These are phyloP conservation scores for Meganola albula DNA, from an alignment of 2,888 invertebrate genomes.

Conservation along the genomic window DNA sequence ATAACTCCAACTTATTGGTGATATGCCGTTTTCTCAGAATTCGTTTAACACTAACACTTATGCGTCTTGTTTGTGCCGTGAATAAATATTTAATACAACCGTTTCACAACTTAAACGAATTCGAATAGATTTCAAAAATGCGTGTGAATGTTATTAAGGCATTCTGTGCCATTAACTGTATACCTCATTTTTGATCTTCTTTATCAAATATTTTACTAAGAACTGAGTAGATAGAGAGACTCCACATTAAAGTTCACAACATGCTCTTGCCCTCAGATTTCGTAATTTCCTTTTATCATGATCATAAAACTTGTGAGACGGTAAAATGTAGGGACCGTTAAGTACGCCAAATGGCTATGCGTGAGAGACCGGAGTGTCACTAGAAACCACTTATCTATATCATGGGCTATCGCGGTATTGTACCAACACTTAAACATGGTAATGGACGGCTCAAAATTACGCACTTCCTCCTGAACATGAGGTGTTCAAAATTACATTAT, in stretches of 20 bases:
- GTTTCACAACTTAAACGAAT: too few relatives aligned
- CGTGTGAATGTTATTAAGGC: too few relatives aligned
- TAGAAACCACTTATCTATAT: constrained; percentile 29
- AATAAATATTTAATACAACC: constrained; percentile 3
- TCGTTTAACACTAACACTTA: constrained; percentile 5
- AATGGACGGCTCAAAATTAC: constrained; percentile 23
- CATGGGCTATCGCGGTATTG: constrained; percentile 21
- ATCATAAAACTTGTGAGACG: background rate
- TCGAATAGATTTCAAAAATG: too few relatives aligned
- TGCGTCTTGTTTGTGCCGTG: constrained; percentile 3
- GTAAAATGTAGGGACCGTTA: constrained; percentile 7
- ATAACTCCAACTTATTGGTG: constrained; percentile 6
- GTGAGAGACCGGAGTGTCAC: constrained; percentile 22
- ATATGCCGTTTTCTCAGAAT: constrained; percentile 3
- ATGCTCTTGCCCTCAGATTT: background rate
- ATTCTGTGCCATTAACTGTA: too few relatives aligned
- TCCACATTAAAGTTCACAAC: too few relatives aligned
- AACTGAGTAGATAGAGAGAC: too few relatives aligned
- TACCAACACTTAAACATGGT: constrained; percentile 20
- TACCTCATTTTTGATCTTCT: background rate
- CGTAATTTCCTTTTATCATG: background rate
- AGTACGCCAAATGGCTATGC: constrained; percentile 16
- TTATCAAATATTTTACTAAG: background rate
- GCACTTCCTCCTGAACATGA: constrained; percentile 23
- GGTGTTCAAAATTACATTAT: constrained; percentile 33